phyloP scores from a whole-genome alignment of 2,113 vertebrate species.

The Pollachius pollachius region DNA sequence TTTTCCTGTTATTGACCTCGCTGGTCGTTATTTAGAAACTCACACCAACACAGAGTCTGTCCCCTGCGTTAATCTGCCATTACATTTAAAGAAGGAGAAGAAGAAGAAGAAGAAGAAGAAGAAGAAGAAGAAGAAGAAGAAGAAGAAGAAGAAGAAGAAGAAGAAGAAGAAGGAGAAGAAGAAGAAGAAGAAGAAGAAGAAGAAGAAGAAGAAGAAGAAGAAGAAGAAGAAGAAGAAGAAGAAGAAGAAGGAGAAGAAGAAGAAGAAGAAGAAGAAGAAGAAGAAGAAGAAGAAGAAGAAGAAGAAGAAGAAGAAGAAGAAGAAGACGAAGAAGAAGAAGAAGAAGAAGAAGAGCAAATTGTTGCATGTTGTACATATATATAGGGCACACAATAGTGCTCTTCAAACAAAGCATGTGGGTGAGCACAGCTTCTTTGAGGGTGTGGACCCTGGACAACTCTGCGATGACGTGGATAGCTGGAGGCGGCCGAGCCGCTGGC shows the following conservation, averaged over 20 bases:
- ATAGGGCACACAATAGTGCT: too few species aligned
- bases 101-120: not conserved
- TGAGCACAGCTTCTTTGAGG: conserved; percentile 6
- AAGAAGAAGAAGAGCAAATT: too few species aligned
- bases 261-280: not conserved
- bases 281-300: too few species aligned
- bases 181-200: too few species aligned
- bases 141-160: too few species aligned
- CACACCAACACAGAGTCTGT: conserved; percentile 12
- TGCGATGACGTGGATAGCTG: conserved; percentile 34
- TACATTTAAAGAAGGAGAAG: conserved; percentile 1
- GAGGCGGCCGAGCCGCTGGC: not conserved
- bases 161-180: too few species aligned
- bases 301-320: too few species aligned
- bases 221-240: not conserved
- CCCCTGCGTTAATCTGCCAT: conserved; percentile 4
- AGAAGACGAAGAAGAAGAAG: too few species aligned
- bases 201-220: too few species aligned
- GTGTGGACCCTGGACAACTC: conserved; percentile 52
- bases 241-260: not conserved
- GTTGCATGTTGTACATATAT: too few species aligned
- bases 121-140: too few species aligned
- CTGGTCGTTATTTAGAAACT: conserved; percentile 37
- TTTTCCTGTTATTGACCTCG: conserved; percentile 39
- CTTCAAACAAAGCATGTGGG: too few species aligned